Evolutionary conservation across 1,140 invertebrate genomes (phyloP).

Genomic region (Tyrophagus putrescentiae): DNA sequence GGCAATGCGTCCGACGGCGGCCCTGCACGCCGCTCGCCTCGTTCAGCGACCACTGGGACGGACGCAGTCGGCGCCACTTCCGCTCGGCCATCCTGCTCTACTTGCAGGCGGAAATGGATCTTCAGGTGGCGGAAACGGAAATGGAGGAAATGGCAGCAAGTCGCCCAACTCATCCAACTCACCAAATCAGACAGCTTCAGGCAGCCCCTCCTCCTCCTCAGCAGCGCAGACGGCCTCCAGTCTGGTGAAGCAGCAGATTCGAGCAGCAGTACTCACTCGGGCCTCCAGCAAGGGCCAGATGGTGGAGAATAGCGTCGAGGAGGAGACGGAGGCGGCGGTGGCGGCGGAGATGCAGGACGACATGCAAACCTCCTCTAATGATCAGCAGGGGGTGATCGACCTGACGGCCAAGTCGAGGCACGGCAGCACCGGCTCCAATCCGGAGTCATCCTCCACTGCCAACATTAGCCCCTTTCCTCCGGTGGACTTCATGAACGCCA

Average conservation of each 20-base stretch:
- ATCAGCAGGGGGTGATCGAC: slow-evolving; percentile 50
- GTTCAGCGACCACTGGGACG: slow-evolving; percentile 63
- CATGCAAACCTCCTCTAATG: slow-evolving; percentile 32
- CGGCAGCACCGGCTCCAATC: neutral
- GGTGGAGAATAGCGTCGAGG: slow-evolving; percentile 41
- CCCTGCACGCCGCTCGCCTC: slow-evolving; percentile 40
- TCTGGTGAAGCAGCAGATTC: slow-evolving; percentile 66
- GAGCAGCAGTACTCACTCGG: slow-evolving; percentile 69
- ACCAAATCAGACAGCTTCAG: slow-evolving; percentile 29
- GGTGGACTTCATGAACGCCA: neutral
- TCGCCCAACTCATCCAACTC: neutral
- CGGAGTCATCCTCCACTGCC: neutral
- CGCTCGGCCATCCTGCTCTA: slow-evolving; percentile 81
- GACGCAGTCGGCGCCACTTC: slow-evolving; percentile 82
- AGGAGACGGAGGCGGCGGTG: slow-evolving; percentile 42
- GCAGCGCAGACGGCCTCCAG: slow-evolving; percentile 37
- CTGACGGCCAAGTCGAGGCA: slow-evolving; percentile 49
- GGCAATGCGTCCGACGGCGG: neutral
- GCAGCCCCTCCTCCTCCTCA: slow-evolving; percentile 43
- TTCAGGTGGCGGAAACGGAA: too few species aligned
- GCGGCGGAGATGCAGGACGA: slow-evolving; percentile 38
- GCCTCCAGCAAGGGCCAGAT: slow-evolving; percentile 49
- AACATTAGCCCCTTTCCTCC: neutral
- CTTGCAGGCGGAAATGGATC: slow-evolving; percentile 34
- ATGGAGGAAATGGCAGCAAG: neutral